Evolutionary conservation across 1,140 invertebrate genomes (phyloP).

Genomic region (Lordiphosa collinella): DNA sequence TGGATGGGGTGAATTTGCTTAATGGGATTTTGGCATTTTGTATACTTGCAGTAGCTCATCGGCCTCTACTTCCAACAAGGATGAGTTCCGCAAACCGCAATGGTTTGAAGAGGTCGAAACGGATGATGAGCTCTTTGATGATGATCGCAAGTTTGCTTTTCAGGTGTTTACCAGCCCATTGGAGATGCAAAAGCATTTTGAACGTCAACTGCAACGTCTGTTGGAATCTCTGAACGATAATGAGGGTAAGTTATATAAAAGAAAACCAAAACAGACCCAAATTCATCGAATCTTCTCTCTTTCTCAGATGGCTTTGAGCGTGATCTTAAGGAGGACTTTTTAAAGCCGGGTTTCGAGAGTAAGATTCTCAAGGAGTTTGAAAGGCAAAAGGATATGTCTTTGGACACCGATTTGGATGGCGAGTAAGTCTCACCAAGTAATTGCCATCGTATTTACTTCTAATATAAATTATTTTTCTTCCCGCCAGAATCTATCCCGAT

Average conservation of each 20-base stretch:
- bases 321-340: constrained; percentile 65
- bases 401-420: constrained; percentile 78
- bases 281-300: not conserved
- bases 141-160: constrained; percentile 77
- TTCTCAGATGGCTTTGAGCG: constrained; percentile 50
- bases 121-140: constrained; percentile 78
- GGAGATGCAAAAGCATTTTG: constrained; percentile 80
- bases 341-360: constrained; percentile 75
- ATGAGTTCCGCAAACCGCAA: constrained; percentile 76
- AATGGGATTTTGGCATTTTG: not conserved
- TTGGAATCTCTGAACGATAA: constrained; percentile 73
- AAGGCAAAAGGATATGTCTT: constrained; percentile 39
- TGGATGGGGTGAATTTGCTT: constrained; percentile 4
- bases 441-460: too few species aligned
- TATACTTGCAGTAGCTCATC: constrained; percentile 34
- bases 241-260: constrained; percentile 57
- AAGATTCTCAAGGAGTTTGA: constrained; percentile 66
- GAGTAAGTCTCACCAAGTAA: constrained; percentile 60
- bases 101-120: constrained; percentile 79
- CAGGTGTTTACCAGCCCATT: constrained; percentile 80
- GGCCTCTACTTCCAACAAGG: constrained; percentile 59
- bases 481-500: constrained; percentile 69
- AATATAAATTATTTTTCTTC: not conserved
- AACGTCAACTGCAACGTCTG: constrained; percentile 79
- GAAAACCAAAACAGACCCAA: not conserved